Evolutionary conservation across 2,888 invertebrate genomes (phyloP).

Genomic region (Boloria euphrosyne): DNA sequence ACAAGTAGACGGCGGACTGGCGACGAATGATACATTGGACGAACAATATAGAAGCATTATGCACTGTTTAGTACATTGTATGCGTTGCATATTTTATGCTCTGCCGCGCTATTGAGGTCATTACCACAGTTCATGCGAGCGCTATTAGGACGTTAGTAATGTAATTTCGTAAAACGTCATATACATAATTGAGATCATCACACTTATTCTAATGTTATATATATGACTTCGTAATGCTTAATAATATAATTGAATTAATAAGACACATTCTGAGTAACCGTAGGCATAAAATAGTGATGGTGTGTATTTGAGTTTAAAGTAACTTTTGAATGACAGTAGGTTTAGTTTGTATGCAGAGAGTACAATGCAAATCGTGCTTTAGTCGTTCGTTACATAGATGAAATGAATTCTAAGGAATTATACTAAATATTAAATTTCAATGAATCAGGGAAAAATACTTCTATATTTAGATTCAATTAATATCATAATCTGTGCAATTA

Average conservation of each 20-base stretch:
- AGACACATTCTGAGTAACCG: neutral
- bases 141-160: constrained; percentile 23
- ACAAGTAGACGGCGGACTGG: constrained; percentile 30
- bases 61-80: constrained; percentile 34
- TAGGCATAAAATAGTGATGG: too few relatives aligned
- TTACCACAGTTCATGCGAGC: constrained; percentile 32
- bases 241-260: neutral
- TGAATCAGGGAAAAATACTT: too few relatives aligned
- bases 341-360: too few relatives aligned
- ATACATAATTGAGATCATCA: constrained; percentile 5
- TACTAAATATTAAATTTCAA: too few relatives aligned
- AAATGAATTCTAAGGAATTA: too few relatives aligned
- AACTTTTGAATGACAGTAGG: too few relatives aligned
- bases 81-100: constrained; percentile 35
- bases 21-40: constrained; percentile 33
- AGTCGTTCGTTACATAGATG: too few relatives aligned
- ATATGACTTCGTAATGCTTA: neutral
- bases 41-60: constrained; percentile 34
- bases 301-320: too few relatives aligned
- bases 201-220: neutral
- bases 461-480: too few relatives aligned
- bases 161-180: constrained; percentile 16
- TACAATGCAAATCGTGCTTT: too few relatives aligned
- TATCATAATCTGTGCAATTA: neutral
- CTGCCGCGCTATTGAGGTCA: constrained; percentile 32